Percentiles rank a stretch among this genome's conserved stretches.
These are phyloP conservation scores for Argyrosomus japonicus DNA, from an alignment of 2,113 vertebrate species.

Conservation along the genomic window DNA sequence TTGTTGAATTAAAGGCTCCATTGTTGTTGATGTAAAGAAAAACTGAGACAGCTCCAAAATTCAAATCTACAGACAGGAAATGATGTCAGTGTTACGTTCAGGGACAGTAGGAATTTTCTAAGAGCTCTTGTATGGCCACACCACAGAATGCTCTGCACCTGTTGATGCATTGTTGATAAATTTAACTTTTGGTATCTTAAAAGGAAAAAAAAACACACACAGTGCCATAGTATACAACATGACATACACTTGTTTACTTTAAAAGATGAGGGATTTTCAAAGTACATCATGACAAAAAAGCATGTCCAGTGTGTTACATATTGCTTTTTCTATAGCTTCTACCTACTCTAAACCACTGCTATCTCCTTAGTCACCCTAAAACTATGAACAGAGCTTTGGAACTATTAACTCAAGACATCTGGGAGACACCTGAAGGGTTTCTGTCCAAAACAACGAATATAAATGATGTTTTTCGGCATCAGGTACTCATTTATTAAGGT, in stretches of 20 bases:
- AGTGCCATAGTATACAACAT: background rate
- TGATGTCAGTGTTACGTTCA: slow-evolving; percentile 27
- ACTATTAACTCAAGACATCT: background rate
- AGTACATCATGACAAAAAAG: slow-evolving; percentile 31
- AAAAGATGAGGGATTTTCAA: slow-evolving; percentile 12
- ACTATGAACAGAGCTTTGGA: background rate
- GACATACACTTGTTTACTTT: slow-evolving; percentile 33
- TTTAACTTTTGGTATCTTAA: background rate
- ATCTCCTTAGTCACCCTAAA: background rate
- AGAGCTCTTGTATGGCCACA: background rate
- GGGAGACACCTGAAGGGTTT: background rate
- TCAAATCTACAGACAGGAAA: slow-evolving; percentile 28
- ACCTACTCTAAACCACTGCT: background rate
- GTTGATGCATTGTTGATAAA: background rate
- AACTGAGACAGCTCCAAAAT: background rate
- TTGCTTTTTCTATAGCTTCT: slow-evolving; percentile 14
- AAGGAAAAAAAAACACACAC: background rate
- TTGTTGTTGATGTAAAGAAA: background rate
- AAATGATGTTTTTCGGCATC: background rate
- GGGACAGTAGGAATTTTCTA: background rate
- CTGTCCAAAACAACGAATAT: background rate
- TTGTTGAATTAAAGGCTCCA: background rate
- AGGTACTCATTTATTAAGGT: background rate
- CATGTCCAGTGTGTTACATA: slow-evolving; percentile 19
- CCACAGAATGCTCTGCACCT: background rate